Percentiles rank a stretch among this genome's conserved stretches.
These are phyloP conservation scores for Athene cunicularia DNA, from an alignment of 2,113 vertebrate genomes.

Conservation along the genomic window DNA sequence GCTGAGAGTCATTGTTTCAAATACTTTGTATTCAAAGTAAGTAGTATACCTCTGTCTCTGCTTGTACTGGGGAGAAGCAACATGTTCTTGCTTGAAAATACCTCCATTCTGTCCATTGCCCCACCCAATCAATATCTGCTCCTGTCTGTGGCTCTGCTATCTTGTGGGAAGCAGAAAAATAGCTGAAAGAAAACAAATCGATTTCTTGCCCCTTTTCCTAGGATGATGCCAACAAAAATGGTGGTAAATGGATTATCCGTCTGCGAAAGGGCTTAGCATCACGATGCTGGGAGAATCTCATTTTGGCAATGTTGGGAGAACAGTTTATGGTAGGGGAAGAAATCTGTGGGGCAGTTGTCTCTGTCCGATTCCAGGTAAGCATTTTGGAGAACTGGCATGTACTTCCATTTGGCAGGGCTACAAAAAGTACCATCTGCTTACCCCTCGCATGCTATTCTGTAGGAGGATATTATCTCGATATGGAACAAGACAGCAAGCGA, in stretches of 20 bases:
- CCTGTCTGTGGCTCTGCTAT: background rate
- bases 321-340: slow-evolving; percentile 87
- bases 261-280: slow-evolving; percentile 84
- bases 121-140: slow-evolving; percentile 34
- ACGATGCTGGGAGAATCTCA: slow-evolving; percentile 86
- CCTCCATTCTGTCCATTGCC: background rate
- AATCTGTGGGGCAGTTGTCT: slow-evolving; percentile 86
- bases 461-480: slow-evolving; percentile 88
- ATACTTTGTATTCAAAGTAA: slow-evolving; percentile 9
- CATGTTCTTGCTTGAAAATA: slow-evolving; percentile 7
- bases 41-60: background rate
- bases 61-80: background rate
- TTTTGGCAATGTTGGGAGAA: slow-evolving; percentile 84
- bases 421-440: background rate
- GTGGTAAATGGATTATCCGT: slow-evolving; percentile 87
- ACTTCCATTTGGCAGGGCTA: background rate
- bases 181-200: slow-evolving; percentile 25
- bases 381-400: background rate
- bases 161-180: slow-evolving; percentile 1
- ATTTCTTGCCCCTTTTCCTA: slow-evolving; percentile 50
- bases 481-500: slow-evolving; percentile 89
- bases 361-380: slow-evolving; percentile 84
- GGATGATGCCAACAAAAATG: slow-evolving; percentile 89
- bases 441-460: rapidly evolving
- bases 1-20: background rate